Base-by-base conservation (phyloP, 2,888 invertebrate genomes). In the Myopa testacea region DNA sequence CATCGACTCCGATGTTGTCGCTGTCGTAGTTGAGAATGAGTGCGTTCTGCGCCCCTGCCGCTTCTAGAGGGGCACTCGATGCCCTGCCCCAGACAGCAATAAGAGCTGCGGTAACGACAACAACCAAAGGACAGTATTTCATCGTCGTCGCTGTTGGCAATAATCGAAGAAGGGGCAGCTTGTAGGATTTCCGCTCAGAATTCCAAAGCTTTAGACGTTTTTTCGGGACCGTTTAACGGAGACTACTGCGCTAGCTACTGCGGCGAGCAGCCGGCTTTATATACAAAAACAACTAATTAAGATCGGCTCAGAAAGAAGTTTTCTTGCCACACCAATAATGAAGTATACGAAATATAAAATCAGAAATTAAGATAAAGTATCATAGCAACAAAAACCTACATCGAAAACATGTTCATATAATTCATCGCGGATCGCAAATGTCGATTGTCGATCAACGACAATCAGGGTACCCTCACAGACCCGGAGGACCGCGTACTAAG, bases 11-110 rank as follows among this genome's bases (percentile, higher is more conserved):
- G 58, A 85, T 83, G 63, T 87, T 87, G 84, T 93, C 91, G 79
- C 90, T 89, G 38, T 93, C 92, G 82, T 93, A 93, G 75, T 91
- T 91, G 70, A 93, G 73, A 80, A 93, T 90, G 81, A 91, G 91
- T 3, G 92, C 93, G 82, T 92, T 91, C 83, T 91, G 86, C 68
- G 83, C 80, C 60, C 85, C 85, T 78, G 86, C 84, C 76, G 85
- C 84, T 78, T 86, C 84, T 75, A 87, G 69, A 8, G 86, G 86
- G 38, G 84, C 86, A 14, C 86, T 85, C 50, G 79, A 75, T 50
- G 83, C 84, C 6, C 14, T 34, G 10, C 10, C 7, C 26, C 26
- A 63, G 45, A 84, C 83, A 45, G 79, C 79, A 7, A 75, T 58
- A 40, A 83, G 75, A n/a, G 40, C 50, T 4, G 45, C 16, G 16